A percentile compares a stretch with the other conserved stretches of the same genome.
Conservation (phyloP, 2,888 invertebrate genomes). For the Tiliacea citrago region DNA sequence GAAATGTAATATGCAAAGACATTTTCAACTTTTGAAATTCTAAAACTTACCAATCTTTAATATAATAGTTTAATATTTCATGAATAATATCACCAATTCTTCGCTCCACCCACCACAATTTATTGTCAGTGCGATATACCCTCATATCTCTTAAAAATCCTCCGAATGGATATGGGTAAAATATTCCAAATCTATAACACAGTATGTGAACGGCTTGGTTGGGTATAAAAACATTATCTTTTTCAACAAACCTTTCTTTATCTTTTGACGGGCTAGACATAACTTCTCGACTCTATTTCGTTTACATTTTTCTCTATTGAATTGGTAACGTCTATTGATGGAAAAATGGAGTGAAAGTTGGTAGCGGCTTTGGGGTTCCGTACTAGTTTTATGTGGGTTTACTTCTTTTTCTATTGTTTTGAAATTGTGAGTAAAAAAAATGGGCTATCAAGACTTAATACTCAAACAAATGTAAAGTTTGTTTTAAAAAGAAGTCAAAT, state of each 20-base stretch:
- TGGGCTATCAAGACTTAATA: too few relatives aligned
- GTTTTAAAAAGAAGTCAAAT: too few relatives aligned
- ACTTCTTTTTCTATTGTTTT: too few relatives aligned
- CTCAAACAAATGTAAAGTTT: too few relatives aligned
- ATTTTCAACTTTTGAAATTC: neutral
- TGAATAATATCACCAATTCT: conserved; percentile 29
- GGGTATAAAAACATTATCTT: conserved; percentile 67
- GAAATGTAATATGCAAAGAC: rapidly evolving
- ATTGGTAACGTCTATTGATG: conserved; percentile 59
- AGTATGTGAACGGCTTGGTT: conserved; percentile 38
- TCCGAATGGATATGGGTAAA: conserved; percentile 49
- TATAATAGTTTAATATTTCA: conserved; percentile 1
- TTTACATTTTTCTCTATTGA: conserved; percentile 72
- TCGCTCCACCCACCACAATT: conserved; percentile 1
- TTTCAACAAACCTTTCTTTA: conserved; percentile 66
- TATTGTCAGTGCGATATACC: conserved; percentile 32
- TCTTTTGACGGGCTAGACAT: conserved; percentile 62
- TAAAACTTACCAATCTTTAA: neutral
- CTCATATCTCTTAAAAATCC: conserved; percentile 44
- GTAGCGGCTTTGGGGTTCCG: conserved; percentile 37
- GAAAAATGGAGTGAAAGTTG: conserved; percentile 9
- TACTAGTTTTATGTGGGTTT: neutral
- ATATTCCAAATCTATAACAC: conserved; percentile 65
- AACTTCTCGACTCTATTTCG: conserved; percentile 66
- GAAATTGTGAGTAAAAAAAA: too few relatives aligned